phyloP scores from a whole-genome alignment of 2,797 vertebrate genomes.

The Champsocephalus esox region DNA sequence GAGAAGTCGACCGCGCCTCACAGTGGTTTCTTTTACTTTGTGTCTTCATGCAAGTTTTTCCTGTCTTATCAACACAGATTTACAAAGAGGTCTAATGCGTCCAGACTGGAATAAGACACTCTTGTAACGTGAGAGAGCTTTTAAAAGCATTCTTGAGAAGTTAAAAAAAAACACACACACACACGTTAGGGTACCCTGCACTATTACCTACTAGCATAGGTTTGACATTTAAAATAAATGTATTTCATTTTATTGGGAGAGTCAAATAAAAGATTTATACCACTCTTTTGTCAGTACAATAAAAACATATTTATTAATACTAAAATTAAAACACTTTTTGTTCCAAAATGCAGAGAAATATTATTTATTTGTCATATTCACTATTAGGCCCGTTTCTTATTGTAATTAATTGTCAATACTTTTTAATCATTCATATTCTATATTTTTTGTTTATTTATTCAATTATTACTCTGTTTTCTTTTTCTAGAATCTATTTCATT shows the following conservation, averaged over 20 bases:
- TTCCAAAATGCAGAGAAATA: too few relatives aligned
- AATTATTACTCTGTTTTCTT: too few relatives aligned
- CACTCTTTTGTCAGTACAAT: background rate
- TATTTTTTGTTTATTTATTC: too few relatives aligned
- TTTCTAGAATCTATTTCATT: too few relatives aligned
- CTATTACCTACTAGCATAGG: background rate
- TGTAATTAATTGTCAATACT: too few relatives aligned
- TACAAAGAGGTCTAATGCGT: slow-evolving; percentile 1
- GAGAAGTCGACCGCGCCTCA: slow-evolving; percentile 15
- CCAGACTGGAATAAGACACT: slow-evolving; percentile 21
- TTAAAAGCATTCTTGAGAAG: slow-evolving; percentile 16
- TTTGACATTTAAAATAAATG: background rate
- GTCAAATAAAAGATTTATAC: background rate
- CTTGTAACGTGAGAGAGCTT: slow-evolving; percentile 27
- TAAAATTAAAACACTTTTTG: too few relatives aligned
- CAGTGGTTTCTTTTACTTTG: slow-evolving; percentile 30
- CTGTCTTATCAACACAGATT: slow-evolving; percentile 12
- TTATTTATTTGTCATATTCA: too few relatives aligned
- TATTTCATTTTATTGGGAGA: too few relatives aligned
- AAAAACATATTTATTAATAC: too few relatives aligned
- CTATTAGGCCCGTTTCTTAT: too few relatives aligned
- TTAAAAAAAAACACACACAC: background rate
- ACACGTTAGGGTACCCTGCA: background rate
- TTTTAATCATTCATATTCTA: too few relatives aligned
- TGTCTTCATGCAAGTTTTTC: slow-evolving; percentile 19